These are phyloP conservation scores for Notodonta dromedarius DNA, from an alignment of 2,888 invertebrate genomes.

Conservation along the genomic window DNA sequence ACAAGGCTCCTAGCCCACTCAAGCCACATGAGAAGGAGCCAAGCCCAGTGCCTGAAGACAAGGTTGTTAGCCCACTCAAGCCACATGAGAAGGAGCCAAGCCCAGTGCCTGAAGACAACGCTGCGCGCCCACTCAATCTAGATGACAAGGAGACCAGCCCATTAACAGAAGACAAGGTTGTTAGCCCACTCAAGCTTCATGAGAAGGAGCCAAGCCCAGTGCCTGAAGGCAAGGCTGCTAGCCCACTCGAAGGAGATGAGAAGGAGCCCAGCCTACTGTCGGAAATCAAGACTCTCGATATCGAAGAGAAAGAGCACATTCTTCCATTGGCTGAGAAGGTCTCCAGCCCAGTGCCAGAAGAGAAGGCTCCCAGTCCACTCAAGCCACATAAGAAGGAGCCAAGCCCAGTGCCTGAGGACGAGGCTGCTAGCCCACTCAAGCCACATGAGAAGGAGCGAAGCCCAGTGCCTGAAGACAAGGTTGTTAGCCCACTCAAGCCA, in stretches of 20 bases:
- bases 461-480: slow-evolving; percentile 8
- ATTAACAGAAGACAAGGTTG: background rate
- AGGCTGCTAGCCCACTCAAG: slow-evolving; percentile 7
- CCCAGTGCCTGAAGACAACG: background rate
- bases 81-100: slow-evolving; percentile 2
- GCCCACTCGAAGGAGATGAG: slow-evolving; percentile 3
- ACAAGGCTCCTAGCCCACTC: slow-evolving; percentile 8
- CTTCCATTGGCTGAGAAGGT: slow-evolving; percentile 3
- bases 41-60: background rate
- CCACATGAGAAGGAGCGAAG: background rate
- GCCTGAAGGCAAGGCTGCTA: slow-evolving; percentile 10
- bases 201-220: slow-evolving; percentile 15
- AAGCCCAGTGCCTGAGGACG: slow-evolving; percentile 3
- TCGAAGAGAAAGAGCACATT: too few relatives aligned
- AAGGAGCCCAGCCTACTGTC: background rate
- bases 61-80: background rate
- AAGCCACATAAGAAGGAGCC: slow-evolving; percentile 5
- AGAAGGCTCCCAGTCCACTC: slow-evolving; percentile 4
- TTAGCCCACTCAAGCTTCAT: background rate
- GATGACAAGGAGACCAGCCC: slow-evolving; percentile 3
- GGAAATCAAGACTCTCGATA: slow-evolving; percentile 8
- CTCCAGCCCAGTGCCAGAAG: slow-evolving; percentile 10
- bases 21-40: slow-evolving; percentile 10
- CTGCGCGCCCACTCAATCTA: background rate
- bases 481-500: slow-evolving; percentile 4